Percentiles rank a stretch among this genome's conserved stretches.
These are phyloP conservation scores for Episyrphus balteatus DNA, from an alignment of 1,140 invertebrate species.

Conservation along the genomic window DNA sequence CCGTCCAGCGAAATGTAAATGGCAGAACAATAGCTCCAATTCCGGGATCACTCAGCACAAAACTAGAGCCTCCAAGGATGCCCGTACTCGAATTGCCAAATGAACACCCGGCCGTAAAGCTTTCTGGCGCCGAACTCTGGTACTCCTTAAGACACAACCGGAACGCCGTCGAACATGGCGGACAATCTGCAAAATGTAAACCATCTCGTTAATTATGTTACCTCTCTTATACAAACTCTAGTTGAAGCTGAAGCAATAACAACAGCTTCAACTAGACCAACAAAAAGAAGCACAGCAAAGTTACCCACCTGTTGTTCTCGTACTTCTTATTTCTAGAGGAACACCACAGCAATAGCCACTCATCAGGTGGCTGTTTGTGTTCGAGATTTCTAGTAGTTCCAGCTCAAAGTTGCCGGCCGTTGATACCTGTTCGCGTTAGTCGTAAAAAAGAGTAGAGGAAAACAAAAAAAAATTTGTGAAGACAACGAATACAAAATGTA, in stretches of 20 bases:
- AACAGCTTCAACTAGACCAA: neutral
- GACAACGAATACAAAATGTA: constrained; percentile 2
- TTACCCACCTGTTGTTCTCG: constrained; percentile 38
- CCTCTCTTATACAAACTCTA: neutral
- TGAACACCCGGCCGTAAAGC: constrained; percentile 60
- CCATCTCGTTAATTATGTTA: no score
- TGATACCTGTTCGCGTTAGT: constrained; percentile 21
- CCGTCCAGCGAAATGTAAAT: constrained; percentile 85
- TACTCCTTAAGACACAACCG: constrained; percentile 85
- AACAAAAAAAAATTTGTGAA: constrained; percentile 5
- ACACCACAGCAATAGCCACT: constrained; percentile 73
- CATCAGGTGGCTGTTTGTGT: constrained; percentile 68
- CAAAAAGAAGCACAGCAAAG: neutral
- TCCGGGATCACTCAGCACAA: constrained; percentile 68
- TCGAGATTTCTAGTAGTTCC: constrained; percentile 79
- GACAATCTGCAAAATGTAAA: constrained; percentile 28
- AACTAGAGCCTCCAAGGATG: constrained; percentile 75
- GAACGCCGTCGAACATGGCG: constrained; percentile 71
- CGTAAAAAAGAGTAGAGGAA: constrained; percentile 8
- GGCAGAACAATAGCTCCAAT: constrained; percentile 66
- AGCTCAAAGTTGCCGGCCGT: constrained; percentile 76
- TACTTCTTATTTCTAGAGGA: constrained; percentile 39
- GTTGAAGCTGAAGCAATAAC: neutral
- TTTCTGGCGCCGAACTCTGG: constrained; percentile 63
- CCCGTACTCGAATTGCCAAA: constrained; percentile 79